Evolutionary conservation across 2,797 vertebrate species (phyloP).

Genomic region (Aulostomus chinensis): DNA sequence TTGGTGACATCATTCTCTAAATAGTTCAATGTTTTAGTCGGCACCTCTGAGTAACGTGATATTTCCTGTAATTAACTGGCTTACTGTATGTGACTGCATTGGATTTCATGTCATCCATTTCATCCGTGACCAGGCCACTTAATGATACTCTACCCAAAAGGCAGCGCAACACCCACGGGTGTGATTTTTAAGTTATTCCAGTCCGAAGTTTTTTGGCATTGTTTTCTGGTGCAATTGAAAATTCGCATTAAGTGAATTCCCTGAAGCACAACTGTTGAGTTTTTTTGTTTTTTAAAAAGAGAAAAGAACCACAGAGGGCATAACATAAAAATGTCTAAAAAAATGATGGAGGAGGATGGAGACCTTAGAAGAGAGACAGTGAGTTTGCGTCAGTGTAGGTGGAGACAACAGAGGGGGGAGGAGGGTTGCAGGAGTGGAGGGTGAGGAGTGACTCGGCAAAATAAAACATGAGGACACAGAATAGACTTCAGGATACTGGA

Average conservation of each 20-base stretch:
- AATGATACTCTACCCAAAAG: background rate
- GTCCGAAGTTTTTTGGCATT: constrained; percentile 1
- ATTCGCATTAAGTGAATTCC: constrained; percentile 33
- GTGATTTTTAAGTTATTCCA: background rate
- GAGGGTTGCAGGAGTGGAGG: constrained; percentile 52
- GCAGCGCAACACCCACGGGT: no score
- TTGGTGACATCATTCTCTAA: background rate
- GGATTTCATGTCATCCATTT: background rate
- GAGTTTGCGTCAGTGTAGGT: constrained; percentile 45
- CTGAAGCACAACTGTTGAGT: constrained; percentile 3
- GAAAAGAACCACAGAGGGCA: constrained; percentile 25
- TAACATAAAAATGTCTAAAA: constrained; percentile 40
- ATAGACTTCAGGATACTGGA: constrained; percentile 21
- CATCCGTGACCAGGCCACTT: background rate
- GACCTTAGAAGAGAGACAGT: constrained; percentile 41
- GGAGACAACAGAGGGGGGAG: constrained; percentile 46
- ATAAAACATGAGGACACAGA: constrained; percentile 49
- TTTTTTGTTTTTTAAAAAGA: no score
- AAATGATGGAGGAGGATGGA: constrained; percentile 47
- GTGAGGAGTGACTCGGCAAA: constrained; percentile 64
- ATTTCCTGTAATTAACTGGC: no score
- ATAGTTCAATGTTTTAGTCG: background rate
- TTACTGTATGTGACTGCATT: constrained; percentile 1
- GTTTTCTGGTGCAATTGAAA: constrained; percentile 9
- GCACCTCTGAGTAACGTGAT: no score